phyloP scores from a whole-genome alignment of 2,888 invertebrate species.

The Oligia strigilis region DNA sequence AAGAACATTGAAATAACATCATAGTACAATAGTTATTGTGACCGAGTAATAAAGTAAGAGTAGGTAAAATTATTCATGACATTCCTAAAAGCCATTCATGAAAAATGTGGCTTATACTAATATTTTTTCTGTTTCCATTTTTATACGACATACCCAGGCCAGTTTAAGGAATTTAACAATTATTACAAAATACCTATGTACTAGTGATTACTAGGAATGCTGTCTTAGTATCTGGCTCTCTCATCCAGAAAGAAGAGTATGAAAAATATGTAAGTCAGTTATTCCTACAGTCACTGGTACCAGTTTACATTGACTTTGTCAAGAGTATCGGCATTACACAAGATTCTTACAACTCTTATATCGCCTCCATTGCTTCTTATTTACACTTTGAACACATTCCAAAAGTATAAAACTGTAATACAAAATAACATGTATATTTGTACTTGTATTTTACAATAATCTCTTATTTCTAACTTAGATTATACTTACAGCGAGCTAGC shows the following conservation, averaged over 20 bases:
- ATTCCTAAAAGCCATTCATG: slow-evolving; percentile 26
- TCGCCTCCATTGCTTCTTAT: slow-evolving; percentile 56
- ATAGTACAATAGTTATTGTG: slow-evolving; percentile 5
- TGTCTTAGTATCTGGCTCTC: neutral
- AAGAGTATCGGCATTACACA: slow-evolving; percentile 30
- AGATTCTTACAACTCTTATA: slow-evolving; percentile 36
- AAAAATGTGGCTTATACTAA: neutral
- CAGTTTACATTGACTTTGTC: slow-evolving; percentile 47
- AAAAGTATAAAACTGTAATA: slow-evolving; percentile 64
- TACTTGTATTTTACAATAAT: slow-evolving; percentile 73
- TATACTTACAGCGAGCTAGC: slow-evolving; percentile 66
- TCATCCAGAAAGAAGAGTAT: neutral
- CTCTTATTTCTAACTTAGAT: slow-evolving; percentile 61
- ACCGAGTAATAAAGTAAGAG: neutral
- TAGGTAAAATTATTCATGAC: neutral
- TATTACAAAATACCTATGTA: neutral
- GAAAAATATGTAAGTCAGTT: neutral
- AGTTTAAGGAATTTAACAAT: neutral
- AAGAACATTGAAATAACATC: slow-evolving; percentile 20
- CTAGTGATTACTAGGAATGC: neutral
- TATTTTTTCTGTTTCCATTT: neutral
- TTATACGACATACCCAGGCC: no score
- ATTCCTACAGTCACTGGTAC: slow-evolving; percentile 20
- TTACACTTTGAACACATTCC: slow-evolving; percentile 68
- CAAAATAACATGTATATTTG: slow-evolving; percentile 71